Conservation (phyloP, 1,140 invertebrate species). For the Scaptomyza pallida region DNA sequence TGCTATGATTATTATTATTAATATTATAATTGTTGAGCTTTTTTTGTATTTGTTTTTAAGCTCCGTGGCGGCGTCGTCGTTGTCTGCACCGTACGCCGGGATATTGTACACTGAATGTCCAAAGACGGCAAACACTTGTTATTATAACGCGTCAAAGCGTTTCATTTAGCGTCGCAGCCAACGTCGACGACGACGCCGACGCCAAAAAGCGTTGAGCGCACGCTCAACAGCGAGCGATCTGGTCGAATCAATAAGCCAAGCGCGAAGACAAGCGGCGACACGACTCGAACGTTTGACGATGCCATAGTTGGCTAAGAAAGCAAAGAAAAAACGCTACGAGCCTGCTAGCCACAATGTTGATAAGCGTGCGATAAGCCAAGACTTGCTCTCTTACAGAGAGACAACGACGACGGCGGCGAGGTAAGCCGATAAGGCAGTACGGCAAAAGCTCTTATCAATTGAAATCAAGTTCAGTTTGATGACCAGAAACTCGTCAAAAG, state of each 20-base stretch:
- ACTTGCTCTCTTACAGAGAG: slow-evolving; percentile 8
- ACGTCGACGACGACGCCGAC: slow-evolving; percentile 22
- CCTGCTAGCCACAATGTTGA: slow-evolving; percentile 17
- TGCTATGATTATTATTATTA: slow-evolving; percentile 3
- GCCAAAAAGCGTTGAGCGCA: slow-evolving; percentile 19
- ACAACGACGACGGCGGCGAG: neutral
- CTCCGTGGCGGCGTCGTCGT: slow-evolving; percentile 43
- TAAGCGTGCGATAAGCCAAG: slow-evolving; percentile 14
- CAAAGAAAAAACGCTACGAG: no score
- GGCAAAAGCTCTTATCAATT: slow-evolving; percentile 39
- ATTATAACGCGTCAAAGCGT: slow-evolving; percentile 83
- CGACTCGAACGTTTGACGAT: slow-evolving; percentile 19
- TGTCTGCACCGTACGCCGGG: slow-evolving; percentile 80
- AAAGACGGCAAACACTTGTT: slow-evolving; percentile 82
- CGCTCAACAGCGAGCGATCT: slow-evolving; percentile 24
- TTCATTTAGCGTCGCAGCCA: slow-evolving; percentile 52
- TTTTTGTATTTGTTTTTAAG: no score
- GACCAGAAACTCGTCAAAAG: neutral
- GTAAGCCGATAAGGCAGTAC: no score
- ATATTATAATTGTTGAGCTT: neutral
- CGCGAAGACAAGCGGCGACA: slow-evolving; percentile 4
- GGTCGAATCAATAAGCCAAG: slow-evolving; percentile 47
- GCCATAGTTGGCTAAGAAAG: slow-evolving; percentile 22
- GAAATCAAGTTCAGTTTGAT: slow-evolving; percentile 41
- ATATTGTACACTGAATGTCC: slow-evolving; percentile 82